Conservation (phyloP, 1,140 invertebrate genomes). For the Tachypleus tridentatus region DNA sequence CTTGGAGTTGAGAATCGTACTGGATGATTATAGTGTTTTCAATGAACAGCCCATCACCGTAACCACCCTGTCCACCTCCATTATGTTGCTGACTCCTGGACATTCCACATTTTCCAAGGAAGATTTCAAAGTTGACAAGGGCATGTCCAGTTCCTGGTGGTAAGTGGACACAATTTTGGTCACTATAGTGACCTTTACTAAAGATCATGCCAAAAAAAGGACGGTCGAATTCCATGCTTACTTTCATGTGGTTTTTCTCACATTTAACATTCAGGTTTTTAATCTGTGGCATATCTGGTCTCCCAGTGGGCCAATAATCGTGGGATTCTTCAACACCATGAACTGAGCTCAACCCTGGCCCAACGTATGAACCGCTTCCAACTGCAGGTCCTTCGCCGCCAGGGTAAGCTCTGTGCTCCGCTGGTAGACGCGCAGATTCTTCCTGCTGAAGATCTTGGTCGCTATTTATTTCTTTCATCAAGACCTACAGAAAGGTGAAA, state of each 20-base stretch:
- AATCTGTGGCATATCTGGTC: conserved; percentile 15
- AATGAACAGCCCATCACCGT: conserved; percentile 53
- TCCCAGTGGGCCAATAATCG: conserved; percentile 11
- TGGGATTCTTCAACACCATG: background rate
- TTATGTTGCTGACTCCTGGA: background rate
- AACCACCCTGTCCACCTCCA: background rate
- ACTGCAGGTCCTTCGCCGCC: background rate
- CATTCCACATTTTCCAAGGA: conserved; percentile 47
- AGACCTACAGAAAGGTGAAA: background rate
- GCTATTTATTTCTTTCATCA: conserved; percentile 23
- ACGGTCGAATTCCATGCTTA: conserved; percentile 71
- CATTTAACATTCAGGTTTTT: conserved; percentile 63
- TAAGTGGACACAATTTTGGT: conserved; percentile 76
- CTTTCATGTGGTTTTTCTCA: conserved; percentile 79
- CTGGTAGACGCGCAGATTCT: conserved; percentile 12
- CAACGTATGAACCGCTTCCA: too few relatives aligned
- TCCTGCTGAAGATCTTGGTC: conserved; percentile 21
- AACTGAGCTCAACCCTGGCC: background rate
- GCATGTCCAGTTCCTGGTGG: conserved; percentile 76
- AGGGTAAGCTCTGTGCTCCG: conserved; percentile 18
- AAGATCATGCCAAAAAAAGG: conserved; percentile 94
- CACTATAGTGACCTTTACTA: conserved; percentile 74
- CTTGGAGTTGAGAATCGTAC: conserved; percentile 89
- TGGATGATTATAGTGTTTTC: conserved; percentile 92
- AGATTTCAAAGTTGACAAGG: conserved; percentile 81